These are phyloP conservation scores for Smittia aterrima DNA, from an alignment of 2,888 invertebrate genomes.

Conservation along the genomic window DNA sequence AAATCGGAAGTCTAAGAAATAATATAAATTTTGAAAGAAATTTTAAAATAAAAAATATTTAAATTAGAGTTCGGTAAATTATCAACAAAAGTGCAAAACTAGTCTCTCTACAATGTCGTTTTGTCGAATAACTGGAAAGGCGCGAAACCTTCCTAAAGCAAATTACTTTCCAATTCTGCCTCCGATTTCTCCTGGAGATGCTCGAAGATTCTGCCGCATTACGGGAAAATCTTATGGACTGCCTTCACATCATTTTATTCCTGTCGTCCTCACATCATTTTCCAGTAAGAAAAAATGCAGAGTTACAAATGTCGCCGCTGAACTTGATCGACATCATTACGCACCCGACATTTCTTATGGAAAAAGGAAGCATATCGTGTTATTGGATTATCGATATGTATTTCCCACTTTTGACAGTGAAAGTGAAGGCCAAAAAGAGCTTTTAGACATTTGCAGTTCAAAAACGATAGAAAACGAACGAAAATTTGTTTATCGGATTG, in stretches of 20 bases:
- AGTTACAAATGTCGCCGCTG: constrained; percentile 65
- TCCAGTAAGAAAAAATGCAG: constrained; percentile 59
- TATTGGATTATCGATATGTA: constrained; percentile 71
- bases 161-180: constrained; percentile 79
- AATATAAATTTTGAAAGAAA: background rate
- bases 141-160: constrained; percentile 75
- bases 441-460: constrained; percentile 62
- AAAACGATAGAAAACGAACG: constrained; percentile 59
- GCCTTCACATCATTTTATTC: constrained; percentile 75
- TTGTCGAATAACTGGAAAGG: constrained; percentile 78
- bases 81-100: background rate
- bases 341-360: constrained; percentile 63
- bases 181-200: constrained; percentile 80
- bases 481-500: constrained; percentile 72
- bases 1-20: constrained; percentile 28
- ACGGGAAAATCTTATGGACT: constrained; percentile 75
- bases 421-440: constrained; percentile 63
- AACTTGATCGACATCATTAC: constrained; percentile 62
- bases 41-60: background rate
- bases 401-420: constrained; percentile 70
- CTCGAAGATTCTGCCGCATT: constrained; percentile 73
- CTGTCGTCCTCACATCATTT: constrained; percentile 62
- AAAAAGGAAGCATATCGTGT: constrained; percentile 64
- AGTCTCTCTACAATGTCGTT: constrained; percentile 62
- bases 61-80: background rate